phyloP scores from a whole-genome alignment of 2,113 vertebrate genomes.

The Phaetusa simplex region DNA sequence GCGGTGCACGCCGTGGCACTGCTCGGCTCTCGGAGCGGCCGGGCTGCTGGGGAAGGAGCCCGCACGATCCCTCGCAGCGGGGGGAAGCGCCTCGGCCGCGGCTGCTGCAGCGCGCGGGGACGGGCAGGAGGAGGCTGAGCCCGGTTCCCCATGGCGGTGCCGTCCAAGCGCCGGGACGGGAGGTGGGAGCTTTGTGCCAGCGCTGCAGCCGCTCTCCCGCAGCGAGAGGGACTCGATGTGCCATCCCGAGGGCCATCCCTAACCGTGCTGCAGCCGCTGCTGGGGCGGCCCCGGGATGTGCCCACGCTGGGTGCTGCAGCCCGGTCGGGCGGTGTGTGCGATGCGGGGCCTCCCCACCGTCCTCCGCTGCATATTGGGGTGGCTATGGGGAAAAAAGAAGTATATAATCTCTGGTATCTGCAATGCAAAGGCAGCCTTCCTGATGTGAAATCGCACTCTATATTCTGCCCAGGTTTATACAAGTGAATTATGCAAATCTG shows the following conservation, averaged over 20 bases:
- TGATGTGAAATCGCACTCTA: slow-evolving; percentile 63
- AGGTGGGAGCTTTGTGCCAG: not conserved
- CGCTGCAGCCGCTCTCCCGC: not conserved
- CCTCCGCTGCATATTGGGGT: not conserved
- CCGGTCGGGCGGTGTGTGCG: rapidly evolving
- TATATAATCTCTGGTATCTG: slow-evolving; percentile 7
- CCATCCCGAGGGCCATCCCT: not conserved
- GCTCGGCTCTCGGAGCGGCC: not conserved
- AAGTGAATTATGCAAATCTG: slow-evolving; percentile 83
- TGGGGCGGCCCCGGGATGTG: not conserved
- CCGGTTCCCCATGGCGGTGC: not conserved
- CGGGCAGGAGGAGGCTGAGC: too few species aligned
- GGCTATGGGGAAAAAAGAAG: not conserved
- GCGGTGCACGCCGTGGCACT: not conserved
- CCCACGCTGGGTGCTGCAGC: not conserved
- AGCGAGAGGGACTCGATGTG: rapidly evolving
- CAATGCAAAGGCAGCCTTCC: slow-evolving; percentile 41
- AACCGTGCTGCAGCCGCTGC: not conserved
- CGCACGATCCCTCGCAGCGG: not conserved
- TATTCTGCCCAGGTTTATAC: slow-evolving; percentile 79
- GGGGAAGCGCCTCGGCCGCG: not conserved
- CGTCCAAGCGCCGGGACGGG: rapidly evolving
- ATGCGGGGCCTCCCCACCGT: rapidly evolving
- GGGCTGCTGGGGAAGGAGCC: not conserved
- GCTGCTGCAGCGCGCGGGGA: not conserved